A percentile compares a stretch with the other conserved stretches of the same genome.
Evolutionary conservation across 1,140 invertebrate genomes (phyloP).

Genomic region (Oscheius sp.): DNA sequence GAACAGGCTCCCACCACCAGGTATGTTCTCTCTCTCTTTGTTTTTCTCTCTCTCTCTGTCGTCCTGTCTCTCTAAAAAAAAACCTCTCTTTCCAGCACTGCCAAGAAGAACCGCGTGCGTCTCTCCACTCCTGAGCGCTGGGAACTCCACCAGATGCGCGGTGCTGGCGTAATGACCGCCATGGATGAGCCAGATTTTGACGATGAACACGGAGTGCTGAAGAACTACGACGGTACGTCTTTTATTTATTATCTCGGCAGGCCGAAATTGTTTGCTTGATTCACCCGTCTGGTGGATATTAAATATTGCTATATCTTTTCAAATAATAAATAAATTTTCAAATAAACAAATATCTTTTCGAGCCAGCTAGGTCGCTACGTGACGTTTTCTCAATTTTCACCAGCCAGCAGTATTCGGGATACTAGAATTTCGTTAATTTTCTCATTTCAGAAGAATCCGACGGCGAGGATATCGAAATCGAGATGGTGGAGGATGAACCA

Average conservation of each 20-base stretch:
- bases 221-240: constrained; percentile 63
- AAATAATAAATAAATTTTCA: too few species aligned
- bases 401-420: too few species aligned
- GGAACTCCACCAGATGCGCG: constrained; percentile 68
- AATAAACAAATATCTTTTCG: not conserved
- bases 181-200: constrained; percentile 66
- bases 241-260: constrained; percentile 41
- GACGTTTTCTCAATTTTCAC: not conserved
- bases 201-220: constrained; percentile 65
- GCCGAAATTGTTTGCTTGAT: too few species aligned
- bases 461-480: constrained; percentile 98
- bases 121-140: constrained; percentile 89
- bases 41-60: constrained; percentile 3
- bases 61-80: too few species aligned
- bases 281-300: too few species aligned
- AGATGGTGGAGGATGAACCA: constrained; percentile 96
- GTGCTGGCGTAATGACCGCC: constrained; percentile 62
- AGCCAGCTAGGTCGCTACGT: not conserved
- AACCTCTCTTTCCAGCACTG: not conserved
- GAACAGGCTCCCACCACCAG: not conserved
- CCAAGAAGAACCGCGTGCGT: constrained; percentile 67
- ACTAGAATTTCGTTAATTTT: constrained; percentile 64
- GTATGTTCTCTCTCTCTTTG: not conserved
- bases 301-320: not conserved
- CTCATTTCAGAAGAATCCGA: constrained; percentile 68